Evolutionary conservation across 2,888 invertebrate genomes (phyloP).

Genomic region (Poecilus cupreus): DNA sequence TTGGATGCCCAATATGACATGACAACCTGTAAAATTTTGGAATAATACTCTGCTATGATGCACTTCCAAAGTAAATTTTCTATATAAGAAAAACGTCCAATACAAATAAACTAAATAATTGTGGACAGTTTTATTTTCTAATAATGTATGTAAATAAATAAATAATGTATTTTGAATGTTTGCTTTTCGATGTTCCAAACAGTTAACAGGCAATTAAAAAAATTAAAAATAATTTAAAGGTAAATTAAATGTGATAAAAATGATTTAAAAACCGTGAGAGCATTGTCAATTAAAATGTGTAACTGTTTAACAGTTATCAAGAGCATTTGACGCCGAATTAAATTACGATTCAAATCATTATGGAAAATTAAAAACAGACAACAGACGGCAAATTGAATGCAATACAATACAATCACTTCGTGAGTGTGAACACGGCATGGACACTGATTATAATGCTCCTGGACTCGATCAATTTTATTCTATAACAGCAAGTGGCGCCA

Average conservation of each 20-base stretch:
- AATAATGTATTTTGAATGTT: not conserved
- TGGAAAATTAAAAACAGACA: conserved; percentile 24
- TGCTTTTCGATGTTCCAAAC: not conserved
- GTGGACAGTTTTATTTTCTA: no score
- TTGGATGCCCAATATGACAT: no score
- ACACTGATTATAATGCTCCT: not conserved
- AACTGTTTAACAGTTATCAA: conserved; percentile 18
- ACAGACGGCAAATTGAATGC: conserved; percentile 15
- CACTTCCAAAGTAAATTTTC: no score
- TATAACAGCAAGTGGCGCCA: not conserved
- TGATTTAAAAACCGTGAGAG: conserved; percentile 37
- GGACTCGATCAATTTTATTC: not conserved
- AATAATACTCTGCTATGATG: no score
- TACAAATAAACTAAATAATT: no score
- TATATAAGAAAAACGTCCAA: no score
- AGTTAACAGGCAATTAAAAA: not conserved
- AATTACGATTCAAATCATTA: conserved; percentile 31
- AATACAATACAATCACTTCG: conserved; percentile 2
- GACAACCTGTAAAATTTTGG: no score
- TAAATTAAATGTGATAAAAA: conserved; percentile 4
- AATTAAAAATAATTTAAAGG: not conserved
- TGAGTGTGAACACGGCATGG: not conserved
- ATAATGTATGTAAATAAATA: no score
- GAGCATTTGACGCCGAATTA: conserved; percentile 33
- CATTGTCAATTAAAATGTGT: conserved; percentile 36